These are phyloP conservation scores for Helicorthomorpha holstii DNA, from an alignment of 1,140 invertebrate genomes.

Conservation along the genomic window DNA sequence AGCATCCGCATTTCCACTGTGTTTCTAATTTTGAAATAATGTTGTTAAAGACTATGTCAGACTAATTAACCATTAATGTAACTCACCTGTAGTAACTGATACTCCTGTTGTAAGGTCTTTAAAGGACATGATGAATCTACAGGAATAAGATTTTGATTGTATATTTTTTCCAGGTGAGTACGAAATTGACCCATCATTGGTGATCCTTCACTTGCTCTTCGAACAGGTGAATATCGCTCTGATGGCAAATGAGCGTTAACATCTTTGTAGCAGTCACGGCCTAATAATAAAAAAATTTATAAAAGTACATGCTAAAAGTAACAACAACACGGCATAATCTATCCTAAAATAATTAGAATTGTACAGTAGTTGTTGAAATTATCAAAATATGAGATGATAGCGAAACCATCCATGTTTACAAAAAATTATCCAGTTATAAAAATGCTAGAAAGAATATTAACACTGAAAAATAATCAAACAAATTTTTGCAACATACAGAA, in stretches of 20 bases:
- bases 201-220: constrained; percentile 68
- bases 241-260: constrained; percentile 34
- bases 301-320: too few species aligned
- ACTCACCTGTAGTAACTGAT: constrained; percentile 29
- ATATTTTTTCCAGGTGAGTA: constrained; percentile 27
- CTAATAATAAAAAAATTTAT: constrained; percentile 21
- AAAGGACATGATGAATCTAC: constrained; percentile 17
- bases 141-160: constrained; percentile 21
- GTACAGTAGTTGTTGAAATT: too few species aligned
- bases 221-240: constrained; percentile 74
- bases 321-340: too few species aligned
- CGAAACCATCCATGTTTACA: too few species aligned
- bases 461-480: too few species aligned
- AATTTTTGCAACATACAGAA: too few species aligned
- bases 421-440: too few species aligned
- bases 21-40: constrained; percentile 17
- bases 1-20: constrained; percentile 19
- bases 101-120: constrained; percentile 30
- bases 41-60: background rate
- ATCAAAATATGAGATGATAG: too few species aligned
- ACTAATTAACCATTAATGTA: background rate
- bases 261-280: constrained; percentile 37
- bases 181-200: constrained; percentile 33
- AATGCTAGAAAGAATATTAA: too few species aligned
- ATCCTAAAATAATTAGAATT: too few species aligned